Percentiles rank a stretch among this genome's conserved stretches.
These are phyloP conservation scores for Phaethornis superciliosus DNA, from an alignment of 2,113 vertebrate species.

Conservation along the genomic window DNA sequence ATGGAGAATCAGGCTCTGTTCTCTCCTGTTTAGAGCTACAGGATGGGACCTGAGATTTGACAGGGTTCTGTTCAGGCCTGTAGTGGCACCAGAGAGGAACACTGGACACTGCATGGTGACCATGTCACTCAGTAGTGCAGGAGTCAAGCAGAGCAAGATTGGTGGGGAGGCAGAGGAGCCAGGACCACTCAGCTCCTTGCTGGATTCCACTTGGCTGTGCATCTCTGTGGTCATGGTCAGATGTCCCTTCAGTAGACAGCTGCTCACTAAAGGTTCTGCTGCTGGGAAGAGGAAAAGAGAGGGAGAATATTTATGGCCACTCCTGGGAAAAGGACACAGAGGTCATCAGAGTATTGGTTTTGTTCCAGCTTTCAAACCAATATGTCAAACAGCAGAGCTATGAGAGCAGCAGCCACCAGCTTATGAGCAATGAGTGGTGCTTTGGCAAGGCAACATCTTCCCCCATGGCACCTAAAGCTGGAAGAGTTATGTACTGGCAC, in stretches of 20 bases:
- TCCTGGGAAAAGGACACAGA: background rate
- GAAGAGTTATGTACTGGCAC: background rate
- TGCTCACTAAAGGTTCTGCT: background rate
- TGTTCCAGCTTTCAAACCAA: background rate
- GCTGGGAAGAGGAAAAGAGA: background rate
- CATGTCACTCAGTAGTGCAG: background rate
- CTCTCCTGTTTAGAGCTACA: background rate
- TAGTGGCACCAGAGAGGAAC: background rate
- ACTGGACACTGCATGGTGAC: accelerated
- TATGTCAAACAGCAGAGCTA: accelerated
- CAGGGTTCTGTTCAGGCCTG: background rate
- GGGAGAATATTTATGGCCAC: accelerated
- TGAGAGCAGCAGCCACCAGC: background rate
- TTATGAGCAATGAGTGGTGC: background rate
- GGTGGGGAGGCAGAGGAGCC: background rate
- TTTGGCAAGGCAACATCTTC: background rate
- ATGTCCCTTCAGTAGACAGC: background rate
- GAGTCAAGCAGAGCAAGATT: accelerated
- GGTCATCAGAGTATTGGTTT: background rate
- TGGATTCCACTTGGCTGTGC: background rate
- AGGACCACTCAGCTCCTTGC: background rate
- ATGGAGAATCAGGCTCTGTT: background rate
- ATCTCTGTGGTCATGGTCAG: background rate
- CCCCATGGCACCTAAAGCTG: background rate
- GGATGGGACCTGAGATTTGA: background rate